These are phyloP conservation scores for Ptilonorhynchus violaceus DNA, from an alignment of 2,113 vertebrate genomes.

Conservation along the genomic window DNA sequence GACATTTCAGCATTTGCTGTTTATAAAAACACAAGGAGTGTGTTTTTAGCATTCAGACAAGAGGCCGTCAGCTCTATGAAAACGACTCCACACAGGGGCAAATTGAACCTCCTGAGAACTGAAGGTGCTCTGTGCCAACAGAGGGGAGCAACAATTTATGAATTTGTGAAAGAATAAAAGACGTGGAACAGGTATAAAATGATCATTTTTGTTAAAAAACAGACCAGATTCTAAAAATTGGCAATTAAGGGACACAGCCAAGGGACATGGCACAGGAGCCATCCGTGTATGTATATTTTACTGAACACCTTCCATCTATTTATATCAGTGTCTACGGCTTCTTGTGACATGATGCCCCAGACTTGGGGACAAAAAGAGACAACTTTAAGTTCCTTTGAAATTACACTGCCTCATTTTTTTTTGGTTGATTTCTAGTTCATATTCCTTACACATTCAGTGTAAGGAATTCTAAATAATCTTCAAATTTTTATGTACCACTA, in stretches of 20 bases:
- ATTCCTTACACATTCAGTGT: no score
- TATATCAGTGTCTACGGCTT: not conserved
- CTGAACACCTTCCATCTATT: not conserved
- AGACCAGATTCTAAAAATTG: not conserved
- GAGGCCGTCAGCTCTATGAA: not conserved
- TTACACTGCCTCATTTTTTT: not conserved
- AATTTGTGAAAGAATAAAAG: not conserved
- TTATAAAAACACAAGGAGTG: not conserved
- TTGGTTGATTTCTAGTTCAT: not conserved
- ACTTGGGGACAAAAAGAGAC: not conserved
- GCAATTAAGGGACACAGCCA: not conserved
- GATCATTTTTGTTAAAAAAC: not conserved
- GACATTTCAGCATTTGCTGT: not conserved
- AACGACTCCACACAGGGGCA: not conserved
- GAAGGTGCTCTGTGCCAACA: accelerated
- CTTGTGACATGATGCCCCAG: not conserved
- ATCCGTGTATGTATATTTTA: not conserved
- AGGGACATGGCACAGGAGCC: not conserved
- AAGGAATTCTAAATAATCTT: not conserved
- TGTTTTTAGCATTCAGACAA: not conserved
- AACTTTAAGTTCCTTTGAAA: not conserved
- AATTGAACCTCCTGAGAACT: not conserved
- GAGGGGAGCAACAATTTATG: not conserved
- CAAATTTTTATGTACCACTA: not conserved
- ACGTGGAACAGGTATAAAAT: not conserved